A percentile compares a stretch with the other conserved stretches of the same genome.
Conservation (phyloP, 2,888 invertebrate genomes). For the Nysson spinosus region DNA sequence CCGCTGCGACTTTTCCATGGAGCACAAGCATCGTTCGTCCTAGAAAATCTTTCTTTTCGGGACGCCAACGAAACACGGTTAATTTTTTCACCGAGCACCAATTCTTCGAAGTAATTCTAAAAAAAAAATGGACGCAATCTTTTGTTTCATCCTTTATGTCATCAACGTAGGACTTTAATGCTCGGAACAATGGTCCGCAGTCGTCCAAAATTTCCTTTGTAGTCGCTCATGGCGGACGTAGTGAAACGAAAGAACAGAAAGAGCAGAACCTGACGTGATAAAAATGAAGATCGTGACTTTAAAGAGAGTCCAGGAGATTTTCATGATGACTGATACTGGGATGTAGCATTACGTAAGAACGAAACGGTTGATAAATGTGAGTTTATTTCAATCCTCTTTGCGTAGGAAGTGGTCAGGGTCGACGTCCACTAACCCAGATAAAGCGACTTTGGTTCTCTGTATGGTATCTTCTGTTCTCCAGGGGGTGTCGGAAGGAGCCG, state of each 20-base stretch:
- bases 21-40: not conserved
- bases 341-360: slow-evolving; percentile 29
- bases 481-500: slow-evolving; percentile 49
- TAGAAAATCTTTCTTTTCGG: not conserved
- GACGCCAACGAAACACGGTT: not conserved
- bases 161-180: too few species aligned
- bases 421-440: slow-evolving; percentile 68
- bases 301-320: slow-evolving; percentile 9
- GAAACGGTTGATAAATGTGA: slow-evolving; percentile 58
- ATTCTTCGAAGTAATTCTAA: too few species aligned
- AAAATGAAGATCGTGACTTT: slow-evolving; percentile 17
- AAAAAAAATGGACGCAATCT: too few species aligned
- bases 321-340: slow-evolving; percentile 13
- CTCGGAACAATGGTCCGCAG: too few species aligned
- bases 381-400: slow-evolving; percentile 63
- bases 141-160: slow-evolving; percentile 12
- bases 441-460: slow-evolving; percentile 61
- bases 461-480: slow-evolving; percentile 62
- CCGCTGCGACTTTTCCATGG: not conserved
- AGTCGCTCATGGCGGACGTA: too few species aligned
- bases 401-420: slow-evolving; percentile 63
- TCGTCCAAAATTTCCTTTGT: too few species aligned
- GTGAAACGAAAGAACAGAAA: too few species aligned
- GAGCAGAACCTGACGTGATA: slow-evolving; percentile 21
- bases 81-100: not conserved